These are phyloP conservation scores for Bubo bubo DNA, from an alignment of 2,113 vertebrate species.

Conservation along the genomic window DNA sequence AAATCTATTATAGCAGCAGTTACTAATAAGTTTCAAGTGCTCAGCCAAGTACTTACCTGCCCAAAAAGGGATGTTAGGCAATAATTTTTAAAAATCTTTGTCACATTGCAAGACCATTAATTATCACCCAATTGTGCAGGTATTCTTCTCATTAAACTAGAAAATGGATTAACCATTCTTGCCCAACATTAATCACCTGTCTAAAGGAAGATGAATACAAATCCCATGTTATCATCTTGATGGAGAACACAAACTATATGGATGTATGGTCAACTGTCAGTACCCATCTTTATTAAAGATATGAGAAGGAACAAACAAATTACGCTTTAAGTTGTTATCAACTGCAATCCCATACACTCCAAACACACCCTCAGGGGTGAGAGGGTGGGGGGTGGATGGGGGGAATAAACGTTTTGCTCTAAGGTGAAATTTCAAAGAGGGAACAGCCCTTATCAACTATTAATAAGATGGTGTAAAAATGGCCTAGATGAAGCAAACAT, in stretches of 20 bases:
- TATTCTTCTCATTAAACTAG: neutral
- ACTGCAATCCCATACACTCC: neutral
- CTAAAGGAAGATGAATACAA: neutral
- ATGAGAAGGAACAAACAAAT: neutral
- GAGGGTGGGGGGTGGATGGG: no score
- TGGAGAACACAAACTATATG: neutral
- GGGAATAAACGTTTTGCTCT: neutral
- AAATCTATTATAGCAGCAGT: neutral
- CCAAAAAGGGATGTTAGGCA: neutral
- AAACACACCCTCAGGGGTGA: fast-evolving
- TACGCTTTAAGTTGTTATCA: neutral
- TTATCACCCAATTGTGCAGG: neutral
- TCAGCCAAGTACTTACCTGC: neutral
- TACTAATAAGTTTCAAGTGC: neutral
- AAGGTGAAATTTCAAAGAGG: neutral
- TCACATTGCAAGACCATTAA: neutral
- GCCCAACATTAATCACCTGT: neutral
- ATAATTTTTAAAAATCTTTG: neutral
- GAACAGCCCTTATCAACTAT: neutral
- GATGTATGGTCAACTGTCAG: neutral
- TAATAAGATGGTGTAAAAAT: neutral
- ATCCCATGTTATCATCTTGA: neutral
- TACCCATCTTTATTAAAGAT: neutral
- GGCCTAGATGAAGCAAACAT: neutral
- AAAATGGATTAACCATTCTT: neutral